phyloP scores from a whole-genome alignment of 2,113 vertebrate species.

The Brachyhypopomus occidentalis region DNA sequence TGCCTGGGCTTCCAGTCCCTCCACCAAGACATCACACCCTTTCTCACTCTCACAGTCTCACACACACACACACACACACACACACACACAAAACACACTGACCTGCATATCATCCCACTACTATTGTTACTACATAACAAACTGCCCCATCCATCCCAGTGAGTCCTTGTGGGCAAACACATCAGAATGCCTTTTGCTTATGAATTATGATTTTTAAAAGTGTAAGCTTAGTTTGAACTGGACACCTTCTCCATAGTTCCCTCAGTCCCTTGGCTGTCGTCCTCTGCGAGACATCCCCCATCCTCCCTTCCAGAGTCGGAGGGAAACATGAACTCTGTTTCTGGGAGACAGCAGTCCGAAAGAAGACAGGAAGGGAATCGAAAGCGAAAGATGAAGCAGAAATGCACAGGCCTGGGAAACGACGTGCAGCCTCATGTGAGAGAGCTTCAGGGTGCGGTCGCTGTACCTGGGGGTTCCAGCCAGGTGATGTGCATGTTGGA shows the following conservation, averaged over 20 bases:
- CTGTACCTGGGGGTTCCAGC: slow-evolving; percentile 78
- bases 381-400: not conserved
- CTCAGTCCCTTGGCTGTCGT: slow-evolving; percentile 75
- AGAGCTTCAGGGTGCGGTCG: not conserved
- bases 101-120: not conserved
- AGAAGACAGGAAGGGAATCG: slow-evolving; percentile 26
- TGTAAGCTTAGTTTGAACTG: too few species aligned
- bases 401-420: too few species aligned
- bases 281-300: slow-evolving; percentile 59
- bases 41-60: slow-evolving; percentile 93
- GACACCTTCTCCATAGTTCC: slow-evolving; percentile 83
- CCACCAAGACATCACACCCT: slow-evolving; percentile 90
- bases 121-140: too few species aligned
- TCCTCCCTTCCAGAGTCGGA: slow-evolving; percentile 82
- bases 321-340: slow-evolving; percentile 80
- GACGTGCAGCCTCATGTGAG: too few species aligned
- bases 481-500: slow-evolving; percentile 77
- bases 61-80: slow-evolving; percentile 8
- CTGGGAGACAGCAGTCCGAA: slow-evolving; percentile 44
- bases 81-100: slow-evolving; percentile 4
- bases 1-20: slow-evolving; percentile 91
- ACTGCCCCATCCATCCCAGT: too few species aligned
- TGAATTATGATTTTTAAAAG: too few species aligned
- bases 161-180: too few species aligned
- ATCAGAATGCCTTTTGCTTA: too few species aligned